Evolutionary conservation across 2,113 vertebrate genomes (phyloP), one percentile per base, ranked within the genome.

Genomic region (Carassius auratus): DNA sequence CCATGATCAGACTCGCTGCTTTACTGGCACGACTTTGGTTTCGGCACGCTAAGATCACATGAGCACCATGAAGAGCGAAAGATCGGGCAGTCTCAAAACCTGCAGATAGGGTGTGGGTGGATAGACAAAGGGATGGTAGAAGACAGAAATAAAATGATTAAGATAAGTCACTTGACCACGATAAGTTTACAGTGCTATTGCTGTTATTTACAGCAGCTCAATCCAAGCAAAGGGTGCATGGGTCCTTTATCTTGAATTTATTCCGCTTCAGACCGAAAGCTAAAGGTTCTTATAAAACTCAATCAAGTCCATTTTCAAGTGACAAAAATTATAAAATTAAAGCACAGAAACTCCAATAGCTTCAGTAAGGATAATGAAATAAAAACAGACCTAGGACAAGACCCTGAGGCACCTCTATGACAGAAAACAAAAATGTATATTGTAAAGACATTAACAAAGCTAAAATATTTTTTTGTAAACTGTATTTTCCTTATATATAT

Each of bases 31-130:
- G 95, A 2, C 91, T 89, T 81, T 90, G 82, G 62, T 97, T 97
- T 45, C 98, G 94, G 86, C 98, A 99, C 21, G 97, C 98, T 89
- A 99, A 91, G 94, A 99, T 96, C 68, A 99, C 97, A 0, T 95
- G 93, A 0, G 97, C 97, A 14, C 98, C 98, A 0, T 99, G 98
- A 61, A 99, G 96, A 45, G 98, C 97, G 33, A 99, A 96, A 75
- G 98, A 97, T 90, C 96, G 97, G 3, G 98, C 97, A 0, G 97
- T 97, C 92, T 99, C 98, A 86, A 98, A 98, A 88, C 98, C 98
- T 99, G 84, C 1, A 76, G 73, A 73, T 64, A 85, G 26, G 52
- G 52, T 8, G 6, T 38, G 61, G 75, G 59, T 64, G 26, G 57
- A 78, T 38, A 23, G 26, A 61, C 23, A 42, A 30, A 81, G 57